These are phyloP conservation scores for Aurelia aurita complex sp. Pacific DNA, from an alignment of 30 jellyfish, hydroid and myxozoan species.

Conservation along the genomic window DNA sequence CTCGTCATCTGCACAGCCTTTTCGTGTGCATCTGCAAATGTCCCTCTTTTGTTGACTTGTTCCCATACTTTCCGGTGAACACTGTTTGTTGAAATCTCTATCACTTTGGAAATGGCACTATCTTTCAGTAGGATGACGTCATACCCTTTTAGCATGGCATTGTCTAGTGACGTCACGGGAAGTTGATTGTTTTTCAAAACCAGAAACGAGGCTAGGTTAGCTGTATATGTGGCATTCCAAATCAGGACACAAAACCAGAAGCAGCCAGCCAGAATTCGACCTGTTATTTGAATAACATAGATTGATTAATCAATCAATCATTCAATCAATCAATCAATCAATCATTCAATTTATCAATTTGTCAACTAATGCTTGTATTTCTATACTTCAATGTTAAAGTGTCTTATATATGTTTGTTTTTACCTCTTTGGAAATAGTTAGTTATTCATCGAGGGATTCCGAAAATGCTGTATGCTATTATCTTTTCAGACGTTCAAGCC, in stretches of 20 bases:
- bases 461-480: too few relatives aligned
- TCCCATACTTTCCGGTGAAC: constrained; percentile 27
- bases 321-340: too few relatives aligned
- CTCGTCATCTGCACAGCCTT: constrained; percentile 23
- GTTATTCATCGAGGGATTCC: too few relatives aligned
- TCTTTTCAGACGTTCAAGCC: too few relatives aligned
- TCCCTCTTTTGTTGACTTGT: background rate
- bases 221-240: constrained; percentile 72
- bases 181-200: constrained; percentile 41
- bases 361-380: too few relatives aligned
- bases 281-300: background rate
- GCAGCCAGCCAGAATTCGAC: constrained; percentile 64
- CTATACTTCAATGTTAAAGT: too few relatives aligned
- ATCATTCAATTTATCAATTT: too few relatives aligned
- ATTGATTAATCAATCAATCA: too few relatives aligned
- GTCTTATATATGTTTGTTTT: too few relatives aligned
- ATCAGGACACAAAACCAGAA: constrained; percentile 66
- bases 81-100: constrained; percentile 27
- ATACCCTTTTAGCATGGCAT: constrained; percentile 28
- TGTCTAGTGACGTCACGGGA: constrained; percentile 44
- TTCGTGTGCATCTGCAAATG: constrained; percentile 15
- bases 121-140: constrained; percentile 36
- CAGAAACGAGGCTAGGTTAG: constrained; percentile 71
- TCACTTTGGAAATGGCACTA: constrained; percentile 54
- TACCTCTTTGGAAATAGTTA: too few relatives aligned